Conservation (phyloP, 1,140 invertebrate species). For the Aphelenchoides besseyi region DNA sequence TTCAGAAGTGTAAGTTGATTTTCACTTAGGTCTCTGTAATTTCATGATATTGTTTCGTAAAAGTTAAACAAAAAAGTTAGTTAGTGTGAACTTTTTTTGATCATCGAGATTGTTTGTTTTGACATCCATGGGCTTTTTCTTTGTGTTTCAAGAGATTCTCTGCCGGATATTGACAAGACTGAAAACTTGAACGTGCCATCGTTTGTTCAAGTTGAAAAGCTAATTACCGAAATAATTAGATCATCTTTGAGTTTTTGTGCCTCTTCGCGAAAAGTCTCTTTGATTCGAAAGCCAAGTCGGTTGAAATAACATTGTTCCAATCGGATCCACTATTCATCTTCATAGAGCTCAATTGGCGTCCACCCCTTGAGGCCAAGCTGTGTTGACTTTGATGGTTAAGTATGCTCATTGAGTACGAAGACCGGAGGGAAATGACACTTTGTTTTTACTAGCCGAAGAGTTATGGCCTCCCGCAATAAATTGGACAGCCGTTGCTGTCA, state of each 20-base stretch:
- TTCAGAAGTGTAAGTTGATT: slow-evolving; percentile 83
- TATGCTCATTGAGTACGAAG: background rate
- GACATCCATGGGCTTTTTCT: background rate
- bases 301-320: slow-evolving; percentile 31
- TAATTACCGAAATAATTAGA: background rate
- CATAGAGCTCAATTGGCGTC: background rate
- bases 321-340: slow-evolving; percentile 16
- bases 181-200: too few species aligned
- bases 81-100: slow-evolving; percentile 4
- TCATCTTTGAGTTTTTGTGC: background rate
- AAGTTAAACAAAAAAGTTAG: background rate
- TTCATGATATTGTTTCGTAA: slow-evolving; percentile 48
- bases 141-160: background rate
- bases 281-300: too few species aligned
- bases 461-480: slow-evolving; percentile 10
- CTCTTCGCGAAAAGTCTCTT: too few species aligned
- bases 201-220: background rate
- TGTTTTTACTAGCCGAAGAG: slow-evolving; percentile 28
- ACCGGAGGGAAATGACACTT: slow-evolving; percentile 17
- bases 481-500: slow-evolving; percentile 3
- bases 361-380: background rate
- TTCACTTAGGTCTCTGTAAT: slow-evolving; percentile 84
- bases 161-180: too few species aligned
- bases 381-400: background rate
- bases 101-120: slow-evolving; percentile 25